These are phyloP conservation scores for Drosophila funebris DNA, from an alignment of 1,140 invertebrate species.

Conservation along the genomic window DNA sequence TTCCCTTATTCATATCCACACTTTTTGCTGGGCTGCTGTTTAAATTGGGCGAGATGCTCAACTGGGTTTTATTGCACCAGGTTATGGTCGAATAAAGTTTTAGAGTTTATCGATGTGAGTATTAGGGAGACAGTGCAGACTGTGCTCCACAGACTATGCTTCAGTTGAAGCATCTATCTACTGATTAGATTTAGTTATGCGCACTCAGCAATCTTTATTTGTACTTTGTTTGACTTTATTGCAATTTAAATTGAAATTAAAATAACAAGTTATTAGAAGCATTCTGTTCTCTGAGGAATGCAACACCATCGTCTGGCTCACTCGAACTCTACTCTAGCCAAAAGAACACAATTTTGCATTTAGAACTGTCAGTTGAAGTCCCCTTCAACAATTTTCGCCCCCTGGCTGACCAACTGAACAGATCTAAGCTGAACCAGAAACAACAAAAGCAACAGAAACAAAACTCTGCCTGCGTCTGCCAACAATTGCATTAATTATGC, in stretches of 20 bases:
- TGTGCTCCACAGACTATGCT: too few relatives aligned
- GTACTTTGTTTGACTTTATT: background rate
- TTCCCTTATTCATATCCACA: too few relatives aligned
- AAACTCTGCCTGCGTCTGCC: constrained; percentile 30
- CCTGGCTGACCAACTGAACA: constrained; percentile 1
- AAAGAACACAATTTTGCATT: constrained; percentile 36
- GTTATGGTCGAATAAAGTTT: constrained; percentile 39
- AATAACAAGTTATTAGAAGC: constrained; percentile 26
- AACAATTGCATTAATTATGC: constrained; percentile 77
- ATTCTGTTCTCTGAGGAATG: background rate
- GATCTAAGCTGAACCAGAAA: constrained; percentile 9
- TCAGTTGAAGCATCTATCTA: background rate
- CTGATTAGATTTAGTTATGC: background rate
- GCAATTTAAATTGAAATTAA: constrained; percentile 9
- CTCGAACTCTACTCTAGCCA: background rate
- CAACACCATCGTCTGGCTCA: background rate
- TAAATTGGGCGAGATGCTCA: constrained; percentile 25
- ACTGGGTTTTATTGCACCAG: constrained; percentile 37
- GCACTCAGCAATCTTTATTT: too few relatives aligned
- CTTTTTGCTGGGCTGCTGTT: background rate
- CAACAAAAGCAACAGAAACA: background rate
- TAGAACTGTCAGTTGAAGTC: constrained; percentile 10
- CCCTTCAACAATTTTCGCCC: background rate
- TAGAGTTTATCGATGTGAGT: constrained; percentile 1
- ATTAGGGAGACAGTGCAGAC: background rate